These are phyloP conservation scores for Nephrotoma flavescens DNA, from an alignment of 2,888 invertebrate genomes.

Conservation along the genomic window DNA sequence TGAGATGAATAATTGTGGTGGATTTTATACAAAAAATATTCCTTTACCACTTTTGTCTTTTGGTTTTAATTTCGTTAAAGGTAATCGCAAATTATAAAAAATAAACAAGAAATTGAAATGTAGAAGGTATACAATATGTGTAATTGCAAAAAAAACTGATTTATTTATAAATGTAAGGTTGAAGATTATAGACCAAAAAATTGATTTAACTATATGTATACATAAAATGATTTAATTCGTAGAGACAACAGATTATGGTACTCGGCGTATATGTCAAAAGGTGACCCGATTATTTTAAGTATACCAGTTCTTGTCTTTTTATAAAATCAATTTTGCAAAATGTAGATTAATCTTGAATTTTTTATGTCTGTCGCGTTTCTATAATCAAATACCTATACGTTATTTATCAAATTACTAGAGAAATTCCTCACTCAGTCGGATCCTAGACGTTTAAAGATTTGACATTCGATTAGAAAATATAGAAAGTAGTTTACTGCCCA, in stretches of 20 bases:
- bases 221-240: not conserved
- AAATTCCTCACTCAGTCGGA: not conserved
- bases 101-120: not conserved
- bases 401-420: not conserved
- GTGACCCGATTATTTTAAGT: not conserved
- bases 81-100: not conserved
- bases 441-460: not conserved
- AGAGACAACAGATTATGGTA: not conserved
- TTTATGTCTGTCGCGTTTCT: not conserved
- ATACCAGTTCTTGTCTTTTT: not conserved
- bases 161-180: not conserved
- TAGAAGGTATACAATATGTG: not conserved
- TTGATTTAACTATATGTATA: too few species aligned
- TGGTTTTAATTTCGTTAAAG: not conserved
- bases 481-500: not conserved
- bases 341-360: not conserved
- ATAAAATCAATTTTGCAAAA: not conserved
- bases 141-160: not conserved
- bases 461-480: not conserved
- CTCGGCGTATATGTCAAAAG: not conserved
- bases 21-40: constrained; percentile 6
- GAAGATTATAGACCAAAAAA: not conserved
- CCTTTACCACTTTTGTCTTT: not conserved
- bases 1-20: not conserved
- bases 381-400: not conserved